Evolutionary conservation across 2,888 invertebrate genomes (phyloP), one percentile per base, ranked within the genome.

Genomic region (Griposia aprilina): DNA sequence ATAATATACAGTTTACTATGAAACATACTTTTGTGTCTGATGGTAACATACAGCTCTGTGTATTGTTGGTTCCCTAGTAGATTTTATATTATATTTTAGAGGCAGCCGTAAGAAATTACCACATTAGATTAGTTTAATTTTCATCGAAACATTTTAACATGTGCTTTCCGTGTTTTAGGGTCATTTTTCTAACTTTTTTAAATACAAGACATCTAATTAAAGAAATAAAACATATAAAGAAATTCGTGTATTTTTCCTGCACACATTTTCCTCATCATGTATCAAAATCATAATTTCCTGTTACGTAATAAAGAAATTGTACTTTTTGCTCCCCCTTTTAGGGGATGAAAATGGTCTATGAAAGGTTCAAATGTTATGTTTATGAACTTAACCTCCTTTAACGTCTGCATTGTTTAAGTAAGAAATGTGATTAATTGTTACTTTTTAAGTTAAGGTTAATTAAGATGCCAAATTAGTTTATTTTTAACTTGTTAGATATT

Each of bases 231-330:
- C 26, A 20, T n/a, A 60, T 62, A 57, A 72, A 74, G 69, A 84
- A 82, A 71, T 66, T 73, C 57, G n/a, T 23, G n/a, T 65, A 69
- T 57, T 79, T 68, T 83, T 41, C 55, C 20, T 62, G 66, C 73
- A 70, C 59, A 50, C 72, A 59, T 78, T 83, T 86, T 80, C 79
- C 79, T 85, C 82, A 85, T 72, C 80, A 36, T 45, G 45, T 45
- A 52, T 79, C 60, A 60, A 67, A 87, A 82, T 85, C 70, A 81
- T 87, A 86, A 87, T 84, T 82, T 87, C 75, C 78, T 55, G 65
- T 5, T 52, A 13, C 41, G 70, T 82, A 78, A 87, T 82, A 73
- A 84, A 80, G 78, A 68, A 80, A 59, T 63, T 73, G 76, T 76
- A 72, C 10, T 45, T 63, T 76, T 73, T 74, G 5, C 23, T 41